phyloP scores from a whole-genome alignment of 1,140 invertebrate genomes.

The Diachasma alloeum region DNA sequence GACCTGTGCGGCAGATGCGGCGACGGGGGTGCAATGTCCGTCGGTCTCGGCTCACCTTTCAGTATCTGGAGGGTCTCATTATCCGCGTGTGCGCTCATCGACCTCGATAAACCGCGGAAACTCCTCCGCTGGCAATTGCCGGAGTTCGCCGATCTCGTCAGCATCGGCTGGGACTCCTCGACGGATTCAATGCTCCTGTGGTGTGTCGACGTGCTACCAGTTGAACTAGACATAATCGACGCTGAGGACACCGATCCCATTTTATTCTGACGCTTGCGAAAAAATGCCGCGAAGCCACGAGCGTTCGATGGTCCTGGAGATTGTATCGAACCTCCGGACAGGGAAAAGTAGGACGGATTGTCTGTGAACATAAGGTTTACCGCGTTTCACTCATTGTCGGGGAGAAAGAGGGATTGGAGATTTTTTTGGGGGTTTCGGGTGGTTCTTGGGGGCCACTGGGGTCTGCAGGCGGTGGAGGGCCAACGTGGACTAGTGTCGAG shows the following conservation, averaged over 20 bases:
- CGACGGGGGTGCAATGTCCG: conserved; percentile 67
- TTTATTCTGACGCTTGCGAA: conserved; percentile 48
- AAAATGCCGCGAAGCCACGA: conserved; percentile 46
- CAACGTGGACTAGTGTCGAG: background rate
- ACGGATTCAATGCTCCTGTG: conserved; percentile 40
- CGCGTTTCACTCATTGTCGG: background rate
- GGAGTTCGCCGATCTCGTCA: conserved; percentile 15
- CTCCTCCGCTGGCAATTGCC: conserved; percentile 47
- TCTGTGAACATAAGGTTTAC: conserved; percentile 61
- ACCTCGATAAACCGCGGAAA: conserved; percentile 62
- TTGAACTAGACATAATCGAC: conserved; percentile 39
- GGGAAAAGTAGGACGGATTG: conserved; percentile 71
- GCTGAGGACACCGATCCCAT: conserved; percentile 50
- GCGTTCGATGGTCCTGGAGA: background rate
- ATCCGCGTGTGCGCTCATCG: conserved; percentile 66
- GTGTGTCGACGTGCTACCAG: conserved; percentile 39
- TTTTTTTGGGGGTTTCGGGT: background rate
- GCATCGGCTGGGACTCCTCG: conserved; percentile 47
- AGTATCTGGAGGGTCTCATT: conserved; percentile 66
- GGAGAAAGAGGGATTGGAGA: background rate
- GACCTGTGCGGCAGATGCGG: conserved; percentile 58
- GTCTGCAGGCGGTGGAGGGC: conserved; percentile 4
- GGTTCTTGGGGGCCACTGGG: background rate
- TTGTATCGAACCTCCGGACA: conserved; percentile 50
- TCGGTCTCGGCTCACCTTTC: conserved; percentile 67